Evolutionary conservation across 2,113 vertebrate species (phyloP).

Genomic region (Xyliphius kryptos): DNA sequence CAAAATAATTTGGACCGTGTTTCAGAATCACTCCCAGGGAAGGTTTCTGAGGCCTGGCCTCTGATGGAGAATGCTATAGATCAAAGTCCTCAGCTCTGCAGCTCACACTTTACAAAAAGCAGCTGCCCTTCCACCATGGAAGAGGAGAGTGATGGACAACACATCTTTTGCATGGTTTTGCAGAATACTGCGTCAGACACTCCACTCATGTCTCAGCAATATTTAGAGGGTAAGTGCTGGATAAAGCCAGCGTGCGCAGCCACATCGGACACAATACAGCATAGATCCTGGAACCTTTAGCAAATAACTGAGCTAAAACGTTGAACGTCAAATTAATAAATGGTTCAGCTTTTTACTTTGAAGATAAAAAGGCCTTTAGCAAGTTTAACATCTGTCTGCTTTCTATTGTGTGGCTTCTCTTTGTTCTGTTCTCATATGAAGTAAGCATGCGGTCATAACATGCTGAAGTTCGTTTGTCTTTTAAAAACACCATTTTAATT

Average conservation of each 20-base stretch:
- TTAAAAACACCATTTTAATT: too few species aligned
- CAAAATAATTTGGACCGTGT: constrained; percentile 62
- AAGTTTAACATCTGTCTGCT: background rate
- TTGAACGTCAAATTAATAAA: constrained; percentile 20
- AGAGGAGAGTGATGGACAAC: constrained; percentile 15
- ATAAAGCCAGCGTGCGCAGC: background rate
- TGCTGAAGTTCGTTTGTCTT: too few species aligned
- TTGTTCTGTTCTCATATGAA: too few species aligned
- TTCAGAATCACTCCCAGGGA: constrained; percentile 54
- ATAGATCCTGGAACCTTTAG: background rate
- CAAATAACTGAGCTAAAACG: constrained; percentile 14
- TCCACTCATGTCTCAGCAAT: constrained; percentile 31
- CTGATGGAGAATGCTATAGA: constrained; percentile 63
- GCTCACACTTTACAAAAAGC: constrained; percentile 32
- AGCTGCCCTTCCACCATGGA: background rate
- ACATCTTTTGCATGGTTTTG: constrained; percentile 16
- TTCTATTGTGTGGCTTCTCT: background rate
- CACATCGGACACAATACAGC: too few species aligned
- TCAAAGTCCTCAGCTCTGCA: constrained; percentile 50
- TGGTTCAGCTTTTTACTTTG: constrained; percentile 4
- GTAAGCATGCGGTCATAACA: too few species aligned
- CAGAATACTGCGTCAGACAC: constrained; percentile 37
- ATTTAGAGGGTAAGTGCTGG: constrained; percentile 48
- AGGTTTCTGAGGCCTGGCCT: constrained; percentile 66
- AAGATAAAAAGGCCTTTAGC: background rate